Conservation (phyloP, 2,797 vertebrate species). For the Phoebastria nigripes region DNA sequence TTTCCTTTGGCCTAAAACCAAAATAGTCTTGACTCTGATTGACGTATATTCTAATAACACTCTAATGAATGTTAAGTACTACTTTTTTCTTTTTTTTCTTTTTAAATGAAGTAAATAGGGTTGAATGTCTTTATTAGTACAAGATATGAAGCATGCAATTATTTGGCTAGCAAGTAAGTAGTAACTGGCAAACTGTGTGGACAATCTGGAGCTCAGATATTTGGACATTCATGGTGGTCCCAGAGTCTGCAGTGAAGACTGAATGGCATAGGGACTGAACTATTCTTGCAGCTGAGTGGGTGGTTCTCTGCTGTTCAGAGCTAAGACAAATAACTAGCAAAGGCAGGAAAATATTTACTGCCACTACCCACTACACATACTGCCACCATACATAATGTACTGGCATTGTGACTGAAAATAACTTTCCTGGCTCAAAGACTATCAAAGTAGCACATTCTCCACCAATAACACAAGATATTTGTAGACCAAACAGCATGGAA, state of each 20-base stretch:
- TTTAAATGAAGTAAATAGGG: background rate
- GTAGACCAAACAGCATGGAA: background rate
- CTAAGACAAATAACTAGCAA: slow-evolving; percentile 52
- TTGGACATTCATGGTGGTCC: slow-evolving; percentile 9
- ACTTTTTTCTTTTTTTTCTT: background rate
- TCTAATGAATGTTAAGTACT: background rate
- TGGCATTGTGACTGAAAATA: slow-evolving; percentile 30
- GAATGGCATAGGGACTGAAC: background rate
- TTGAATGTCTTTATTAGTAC: background rate
- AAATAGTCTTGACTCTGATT: background rate
- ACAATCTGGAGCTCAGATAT: slow-evolving; percentile 26
- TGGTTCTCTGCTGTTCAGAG: slow-evolving; percentile 51
- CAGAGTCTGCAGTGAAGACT: background rate
- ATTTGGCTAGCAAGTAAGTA: background rate
- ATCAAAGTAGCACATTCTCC: background rate
- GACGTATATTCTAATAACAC: background rate
- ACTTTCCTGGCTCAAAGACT: background rate
- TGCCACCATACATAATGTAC: slow-evolving; percentile 33
- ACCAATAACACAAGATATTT: background rate
- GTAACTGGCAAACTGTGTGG: slow-evolving; percentile 9
- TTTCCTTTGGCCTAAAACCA: background rate
- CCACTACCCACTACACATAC: slow-evolving; percentile 35
- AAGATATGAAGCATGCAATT: slow-evolving; percentile 3
- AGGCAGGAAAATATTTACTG: slow-evolving; percentile 58
- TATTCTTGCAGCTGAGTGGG: slow-evolving; percentile 48